These are phyloP conservation scores for Pluvialis apricaria DNA, from an alignment of 2,113 vertebrate genomes.

Conservation along the genomic window DNA sequence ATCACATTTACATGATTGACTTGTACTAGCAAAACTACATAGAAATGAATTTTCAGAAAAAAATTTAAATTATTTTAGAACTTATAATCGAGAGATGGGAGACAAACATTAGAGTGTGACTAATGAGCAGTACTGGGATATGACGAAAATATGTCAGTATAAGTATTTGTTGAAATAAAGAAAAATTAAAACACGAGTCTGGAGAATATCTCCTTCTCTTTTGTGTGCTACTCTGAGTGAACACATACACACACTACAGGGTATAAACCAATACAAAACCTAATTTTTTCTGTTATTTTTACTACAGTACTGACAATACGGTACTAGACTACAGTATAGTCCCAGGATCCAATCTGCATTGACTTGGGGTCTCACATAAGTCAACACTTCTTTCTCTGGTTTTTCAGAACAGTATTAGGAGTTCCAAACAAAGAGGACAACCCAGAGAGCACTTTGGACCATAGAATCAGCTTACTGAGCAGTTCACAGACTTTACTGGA, in stretches of 20 bases:
- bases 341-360: neutral
- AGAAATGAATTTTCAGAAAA: neutral
- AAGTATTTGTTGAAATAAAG: neutral
- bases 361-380: neutral
- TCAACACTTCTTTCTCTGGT: neutral
- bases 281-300: neutral
- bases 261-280: neutral
- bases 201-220: neutral
- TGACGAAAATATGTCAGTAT: neutral
- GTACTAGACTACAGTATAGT: neutral
- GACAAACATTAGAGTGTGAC: neutral
- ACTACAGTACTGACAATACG: neutral
- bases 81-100: neutral
- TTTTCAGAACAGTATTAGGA: neutral
- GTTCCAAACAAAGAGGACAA: neutral
- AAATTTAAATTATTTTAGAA: neutral
- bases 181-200: neutral
- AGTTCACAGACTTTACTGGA: neutral
- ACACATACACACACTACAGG: neutral
- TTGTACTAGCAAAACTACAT: neutral
- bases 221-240: neutral
- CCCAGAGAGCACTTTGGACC: too few relatives aligned
- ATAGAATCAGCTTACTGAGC: neutral
- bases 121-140: neutral
- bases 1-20: neutral